Evolutionary conservation across 2,888 invertebrate species (phyloP).

Genomic region (Rambutsinella grinnellia): DNA sequence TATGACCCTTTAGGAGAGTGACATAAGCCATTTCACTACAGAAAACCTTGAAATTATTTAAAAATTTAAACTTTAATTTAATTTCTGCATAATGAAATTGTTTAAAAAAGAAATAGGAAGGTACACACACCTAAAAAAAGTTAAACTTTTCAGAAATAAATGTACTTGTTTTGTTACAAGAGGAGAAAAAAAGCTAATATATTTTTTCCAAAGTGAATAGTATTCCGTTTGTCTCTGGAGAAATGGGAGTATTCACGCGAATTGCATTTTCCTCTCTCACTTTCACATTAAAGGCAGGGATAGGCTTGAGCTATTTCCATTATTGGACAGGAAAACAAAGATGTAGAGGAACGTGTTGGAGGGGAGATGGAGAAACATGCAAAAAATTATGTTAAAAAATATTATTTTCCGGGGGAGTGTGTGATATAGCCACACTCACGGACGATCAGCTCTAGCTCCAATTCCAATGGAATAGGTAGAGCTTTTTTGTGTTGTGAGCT

Average conservation of each 20-base stretch:
- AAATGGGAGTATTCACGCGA: constrained; percentile 36
- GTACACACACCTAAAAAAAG: no score
- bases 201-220: not conserved
- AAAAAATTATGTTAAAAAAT: not conserved
- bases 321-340: not conserved
- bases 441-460: no score
- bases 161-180: not conserved
- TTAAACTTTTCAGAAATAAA: not conserved
- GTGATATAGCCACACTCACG: no score
- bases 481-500: no score
- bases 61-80: no score
- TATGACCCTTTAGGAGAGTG: no score
- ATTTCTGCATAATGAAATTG: no score
- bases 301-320: not conserved
- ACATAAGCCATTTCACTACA: no score
- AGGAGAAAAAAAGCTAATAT: no score
- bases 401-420: not conserved
- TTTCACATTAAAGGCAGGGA: not conserved
- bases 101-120: no score
- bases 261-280: constrained; percentile 14
- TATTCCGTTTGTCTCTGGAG: not conserved
- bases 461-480: not conserved
- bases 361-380: not conserved
- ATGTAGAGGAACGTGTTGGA: not conserved
- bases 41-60: no score